Conservation (phyloP, 2,888 invertebrate species). For the Oxycera nigricornis region DNA sequence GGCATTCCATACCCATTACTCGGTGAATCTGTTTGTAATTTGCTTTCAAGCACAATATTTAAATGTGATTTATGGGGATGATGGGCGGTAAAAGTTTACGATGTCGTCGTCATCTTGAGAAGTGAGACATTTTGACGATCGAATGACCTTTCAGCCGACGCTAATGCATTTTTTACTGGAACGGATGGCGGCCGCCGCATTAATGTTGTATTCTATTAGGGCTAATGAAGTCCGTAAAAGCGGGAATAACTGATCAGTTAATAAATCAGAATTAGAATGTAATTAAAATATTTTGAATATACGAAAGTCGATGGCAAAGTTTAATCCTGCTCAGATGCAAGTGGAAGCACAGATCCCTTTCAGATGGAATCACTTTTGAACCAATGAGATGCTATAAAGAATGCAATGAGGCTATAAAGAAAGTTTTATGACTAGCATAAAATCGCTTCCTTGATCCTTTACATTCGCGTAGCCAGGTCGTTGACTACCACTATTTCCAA, state of each 20-base stretch:
- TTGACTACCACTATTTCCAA: too few species aligned
- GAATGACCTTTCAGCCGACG: constrained; percentile 9
- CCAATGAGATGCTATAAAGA: too few species aligned
- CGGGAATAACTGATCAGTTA: background rate
- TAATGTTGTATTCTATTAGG: constrained; percentile 1
- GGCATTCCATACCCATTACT: constrained; percentile 29
- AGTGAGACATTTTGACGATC: constrained; percentile 29
- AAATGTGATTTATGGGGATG: constrained; percentile 37
- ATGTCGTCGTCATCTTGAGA: background rate
- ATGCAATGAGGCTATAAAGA: too few species aligned
- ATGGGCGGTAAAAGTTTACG: constrained; percentile 34
- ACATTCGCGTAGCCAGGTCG: too few species aligned
- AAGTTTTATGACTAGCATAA: too few species aligned
- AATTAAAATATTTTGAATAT: too few species aligned
- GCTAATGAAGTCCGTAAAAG: constrained; percentile 24
- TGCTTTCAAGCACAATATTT: constrained; percentile 32
- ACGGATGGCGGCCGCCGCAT: background rate
- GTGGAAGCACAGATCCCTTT: too few species aligned
- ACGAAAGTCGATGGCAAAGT: too few species aligned
- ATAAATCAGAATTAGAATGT: constrained; percentile 20
- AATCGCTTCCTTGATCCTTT: too few species aligned
- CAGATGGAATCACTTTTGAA: too few species aligned
- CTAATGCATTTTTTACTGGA: constrained; percentile 21
- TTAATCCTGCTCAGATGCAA: too few species aligned
- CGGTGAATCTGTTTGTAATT: constrained; percentile 40